A percentile compares a stretch with the other conserved stretches of the same genome.
Conservation (phyloP, 2,113 vertebrate genomes). For the Pampusana beccarii region DNA sequence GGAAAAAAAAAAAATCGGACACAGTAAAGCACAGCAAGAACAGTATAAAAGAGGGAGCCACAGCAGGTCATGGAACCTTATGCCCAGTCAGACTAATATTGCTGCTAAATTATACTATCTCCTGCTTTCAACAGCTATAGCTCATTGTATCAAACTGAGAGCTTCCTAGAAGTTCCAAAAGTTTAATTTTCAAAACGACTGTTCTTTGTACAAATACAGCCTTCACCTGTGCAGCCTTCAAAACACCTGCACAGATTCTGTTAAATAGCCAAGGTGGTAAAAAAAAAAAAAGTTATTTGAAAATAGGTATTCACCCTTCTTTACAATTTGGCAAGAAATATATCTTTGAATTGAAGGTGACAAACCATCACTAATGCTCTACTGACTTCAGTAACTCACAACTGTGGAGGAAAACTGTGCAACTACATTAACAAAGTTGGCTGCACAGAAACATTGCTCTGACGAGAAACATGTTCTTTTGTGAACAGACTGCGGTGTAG, state of each 20-base stretch:
- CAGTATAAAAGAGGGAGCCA: not conserved
- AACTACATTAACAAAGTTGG: not conserved
- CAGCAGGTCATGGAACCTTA: not conserved
- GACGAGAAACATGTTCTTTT: not conserved
- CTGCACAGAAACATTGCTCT: not conserved
- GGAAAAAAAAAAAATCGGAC: not conserved
- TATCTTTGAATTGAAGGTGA: not conserved
- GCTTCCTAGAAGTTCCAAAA: not conserved
- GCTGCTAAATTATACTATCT: not conserved
- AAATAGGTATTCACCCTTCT: not conserved
- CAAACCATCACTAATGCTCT: not conserved
- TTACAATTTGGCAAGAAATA: not conserved
- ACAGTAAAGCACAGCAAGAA: not conserved
- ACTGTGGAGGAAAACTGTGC: not conserved
- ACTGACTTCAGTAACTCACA: not conserved
- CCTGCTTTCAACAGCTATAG: not conserved
- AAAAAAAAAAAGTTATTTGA: not conserved
- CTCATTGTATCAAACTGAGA: not conserved
- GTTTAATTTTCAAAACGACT: not conserved
- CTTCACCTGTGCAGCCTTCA: not conserved
- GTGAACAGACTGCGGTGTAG: not conserved
- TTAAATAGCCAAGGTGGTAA: not conserved
- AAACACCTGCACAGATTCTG: not conserved
- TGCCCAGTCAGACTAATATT: not conserved
- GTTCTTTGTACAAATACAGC: not conserved